Evolutionary conservation across 1,140 invertebrate species (phyloP).

Genomic region (Drosophila simulans): DNA sequence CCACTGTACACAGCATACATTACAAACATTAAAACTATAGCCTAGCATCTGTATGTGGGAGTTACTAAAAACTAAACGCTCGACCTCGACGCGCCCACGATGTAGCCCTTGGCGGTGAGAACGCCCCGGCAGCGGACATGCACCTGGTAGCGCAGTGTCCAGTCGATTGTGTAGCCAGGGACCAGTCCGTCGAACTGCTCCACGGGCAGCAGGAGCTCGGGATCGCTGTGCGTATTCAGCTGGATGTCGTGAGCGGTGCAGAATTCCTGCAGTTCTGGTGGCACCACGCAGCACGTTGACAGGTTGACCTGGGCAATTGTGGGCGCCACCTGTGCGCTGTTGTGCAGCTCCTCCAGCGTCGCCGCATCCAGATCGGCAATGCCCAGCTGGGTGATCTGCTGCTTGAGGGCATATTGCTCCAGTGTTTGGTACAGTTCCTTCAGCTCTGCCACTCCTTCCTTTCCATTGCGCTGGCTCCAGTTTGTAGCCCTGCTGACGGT

Average conservation of each 20-base stretch:
- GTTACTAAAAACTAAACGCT: slow-evolving; percentile 38
- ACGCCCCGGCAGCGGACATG: slow-evolving; percentile 96
- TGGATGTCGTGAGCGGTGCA: slow-evolving; percentile 96
- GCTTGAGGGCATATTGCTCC: slow-evolving; percentile 65
- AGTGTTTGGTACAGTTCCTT: slow-evolving; percentile 86
- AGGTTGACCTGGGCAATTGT: slow-evolving; percentile 98
- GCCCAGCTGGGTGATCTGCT: slow-evolving; percentile 90
- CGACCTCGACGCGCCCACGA: slow-evolving; percentile 84
- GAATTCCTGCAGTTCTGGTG: slow-evolving; percentile 94
- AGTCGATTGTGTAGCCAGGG: slow-evolving; percentile 85
- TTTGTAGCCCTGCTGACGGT: slow-evolving; percentile 19
- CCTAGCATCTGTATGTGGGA: slow-evolving; percentile 44
- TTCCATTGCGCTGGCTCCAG: slow-evolving; percentile 84
- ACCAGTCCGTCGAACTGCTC: slow-evolving; percentile 64
- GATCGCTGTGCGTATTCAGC: slow-evolving; percentile 97
- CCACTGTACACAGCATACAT: slow-evolving; percentile 51
- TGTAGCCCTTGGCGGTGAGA: slow-evolving; percentile 93
- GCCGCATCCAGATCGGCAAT: slow-evolving; percentile 95
- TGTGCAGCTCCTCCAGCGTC: slow-evolving; percentile 91
- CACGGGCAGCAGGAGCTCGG: slow-evolving; percentile 87
- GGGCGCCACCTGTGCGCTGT: slow-evolving; percentile 93
- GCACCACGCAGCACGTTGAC: slow-evolving; percentile 97
- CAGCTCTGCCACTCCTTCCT: slow-evolving; percentile 85
- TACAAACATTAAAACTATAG: slow-evolving; percentile 59
- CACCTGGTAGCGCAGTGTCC: slow-evolving; percentile 93